Evolutionary conservation across 2,888 invertebrate species (phyloP).

Genomic region (Cactoblastis cactorum): DNA sequence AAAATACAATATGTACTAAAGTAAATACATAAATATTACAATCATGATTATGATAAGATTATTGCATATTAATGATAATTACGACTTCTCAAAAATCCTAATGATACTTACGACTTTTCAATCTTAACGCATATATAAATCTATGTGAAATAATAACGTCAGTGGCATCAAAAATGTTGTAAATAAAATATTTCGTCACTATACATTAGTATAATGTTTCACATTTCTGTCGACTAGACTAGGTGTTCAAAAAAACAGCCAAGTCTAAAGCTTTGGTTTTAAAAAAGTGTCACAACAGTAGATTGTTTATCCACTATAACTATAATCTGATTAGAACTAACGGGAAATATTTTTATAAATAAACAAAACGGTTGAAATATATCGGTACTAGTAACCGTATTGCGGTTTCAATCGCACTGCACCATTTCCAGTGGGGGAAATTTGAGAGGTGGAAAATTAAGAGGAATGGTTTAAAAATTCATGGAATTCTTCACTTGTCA

Average conservation of each 20-base stretch:
- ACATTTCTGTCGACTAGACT: constrained; percentile 64
- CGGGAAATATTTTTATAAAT: too few relatives aligned
- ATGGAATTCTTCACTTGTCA: too few relatives aligned
- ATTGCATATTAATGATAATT: neutral
- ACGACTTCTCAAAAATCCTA: constrained; percentile 5
- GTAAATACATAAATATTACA: constrained; percentile 12
- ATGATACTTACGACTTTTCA: neutral
- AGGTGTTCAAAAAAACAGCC: constrained; percentile 57
- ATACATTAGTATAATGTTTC: constrained; percentile 32
- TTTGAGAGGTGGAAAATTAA: too few relatives aligned
- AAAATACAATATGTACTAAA: constrained; percentile 17
- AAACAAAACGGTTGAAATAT: too few relatives aligned
- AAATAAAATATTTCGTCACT: constrained; percentile 52
- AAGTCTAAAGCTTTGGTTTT: constrained; percentile 67
- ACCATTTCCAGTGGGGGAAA: too few relatives aligned
- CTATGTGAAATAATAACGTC: constrained; percentile 46
- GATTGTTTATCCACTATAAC: constrained; percentile 33
- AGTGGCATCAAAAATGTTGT: constrained; percentile 38
- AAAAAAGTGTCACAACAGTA: constrained; percentile 51
- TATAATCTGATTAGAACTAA: too few relatives aligned
- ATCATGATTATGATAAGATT: constrained; percentile 8
- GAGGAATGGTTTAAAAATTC: too few relatives aligned
- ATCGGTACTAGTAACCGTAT: too few relatives aligned
- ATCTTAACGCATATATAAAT: constrained; percentile 27
- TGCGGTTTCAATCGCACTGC: too few relatives aligned